These are phyloP conservation scores for Cantharis rustica DNA, from an alignment of 2,888 invertebrate species.

Conservation along the genomic window DNA sequence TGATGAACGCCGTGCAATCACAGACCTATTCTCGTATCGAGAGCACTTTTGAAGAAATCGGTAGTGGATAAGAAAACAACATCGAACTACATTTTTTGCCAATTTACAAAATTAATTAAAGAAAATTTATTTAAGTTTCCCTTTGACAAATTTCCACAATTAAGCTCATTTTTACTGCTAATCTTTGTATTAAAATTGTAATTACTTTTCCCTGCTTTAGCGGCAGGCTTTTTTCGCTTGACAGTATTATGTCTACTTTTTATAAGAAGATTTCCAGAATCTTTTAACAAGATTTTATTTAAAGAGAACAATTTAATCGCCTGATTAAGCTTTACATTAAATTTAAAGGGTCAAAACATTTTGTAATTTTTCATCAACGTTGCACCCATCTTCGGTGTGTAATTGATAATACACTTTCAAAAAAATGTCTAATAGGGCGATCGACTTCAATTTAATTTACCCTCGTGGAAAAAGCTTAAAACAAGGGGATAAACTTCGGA, in stretches of 20 bases:
- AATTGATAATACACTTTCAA: neutral
- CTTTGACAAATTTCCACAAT: conserved; percentile 5
- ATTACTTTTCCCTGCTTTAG: conserved; percentile 11
- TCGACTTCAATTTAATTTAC: conserved; percentile 46
- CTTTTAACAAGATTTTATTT: neutral
- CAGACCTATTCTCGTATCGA: conserved; percentile 54
- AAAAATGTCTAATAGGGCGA: conserved; percentile 38
- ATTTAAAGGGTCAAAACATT: neutral
- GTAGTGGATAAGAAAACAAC: conserved; percentile 34
- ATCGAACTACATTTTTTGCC: neutral
- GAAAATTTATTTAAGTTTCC: neutral
- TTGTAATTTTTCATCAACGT: neutral
- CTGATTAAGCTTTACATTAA: neutral
- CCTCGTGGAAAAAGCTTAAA: conserved; percentile 34
- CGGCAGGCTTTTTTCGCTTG: conserved; percentile 8
- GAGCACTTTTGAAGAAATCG: conserved; percentile 52
- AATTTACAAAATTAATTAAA: neutral
- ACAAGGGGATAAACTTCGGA: conserved; percentile 30
- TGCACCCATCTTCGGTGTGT: neutral
- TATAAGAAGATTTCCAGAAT: conserved; percentile 5
- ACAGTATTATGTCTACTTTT: conserved; percentile 22
- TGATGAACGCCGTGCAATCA: conserved; percentile 56
- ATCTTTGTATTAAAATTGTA: conserved; percentile 23
- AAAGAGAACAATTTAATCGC: neutral
- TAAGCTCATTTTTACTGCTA: conserved; percentile 14